A percentile compares a stretch with the other conserved stretches of the same genome.
Evolutionary conservation across 2,888 invertebrate species (phyloP).

Genomic region (Allygus modestus): DNA sequence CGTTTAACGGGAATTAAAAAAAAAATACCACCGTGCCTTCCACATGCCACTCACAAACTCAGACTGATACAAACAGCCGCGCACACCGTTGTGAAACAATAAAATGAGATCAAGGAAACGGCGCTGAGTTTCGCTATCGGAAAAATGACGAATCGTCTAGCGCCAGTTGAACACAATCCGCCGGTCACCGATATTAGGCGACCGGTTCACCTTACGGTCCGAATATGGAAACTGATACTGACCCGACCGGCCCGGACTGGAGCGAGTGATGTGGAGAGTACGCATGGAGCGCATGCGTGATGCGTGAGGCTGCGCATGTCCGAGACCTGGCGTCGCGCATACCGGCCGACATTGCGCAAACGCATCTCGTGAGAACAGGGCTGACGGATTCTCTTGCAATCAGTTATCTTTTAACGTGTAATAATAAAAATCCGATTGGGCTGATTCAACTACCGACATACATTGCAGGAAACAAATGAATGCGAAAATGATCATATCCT

Average conservation of each 20-base stretch:
- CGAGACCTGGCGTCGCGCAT: neutral
- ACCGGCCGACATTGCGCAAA: neutral
- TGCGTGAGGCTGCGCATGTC: constrained; percentile 4
- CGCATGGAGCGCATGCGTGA: neutral
- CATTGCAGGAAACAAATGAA: no score
- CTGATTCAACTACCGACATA: no score
- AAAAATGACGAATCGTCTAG: constrained; percentile 35
- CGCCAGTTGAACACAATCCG: constrained; percentile 4
- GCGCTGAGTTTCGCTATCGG: constrained; percentile 4
- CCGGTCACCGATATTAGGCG: constrained; percentile 16
- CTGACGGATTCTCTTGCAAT: neutral
- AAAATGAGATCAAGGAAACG: constrained; percentile 41
- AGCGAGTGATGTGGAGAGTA: neutral
- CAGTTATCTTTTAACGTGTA: no score
- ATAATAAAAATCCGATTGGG: no score
- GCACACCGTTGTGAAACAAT: constrained; percentile 29
- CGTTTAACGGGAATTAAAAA: no score
- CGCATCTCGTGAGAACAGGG: constrained; percentile 7
- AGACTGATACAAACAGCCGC: no score
- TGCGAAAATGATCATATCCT: no score
- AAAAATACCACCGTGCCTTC: no score
- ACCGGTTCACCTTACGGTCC: constrained; percentile 43
- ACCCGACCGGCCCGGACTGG: constrained; percentile 22
- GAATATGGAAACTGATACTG: constrained; percentile 8
- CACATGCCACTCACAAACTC: no score